Percentiles rank a stretch among this genome's conserved stretches.
phyloP scores from a whole-genome alignment of 2,113 vertebrate genomes.

The Lampris megalopsis region DNA sequence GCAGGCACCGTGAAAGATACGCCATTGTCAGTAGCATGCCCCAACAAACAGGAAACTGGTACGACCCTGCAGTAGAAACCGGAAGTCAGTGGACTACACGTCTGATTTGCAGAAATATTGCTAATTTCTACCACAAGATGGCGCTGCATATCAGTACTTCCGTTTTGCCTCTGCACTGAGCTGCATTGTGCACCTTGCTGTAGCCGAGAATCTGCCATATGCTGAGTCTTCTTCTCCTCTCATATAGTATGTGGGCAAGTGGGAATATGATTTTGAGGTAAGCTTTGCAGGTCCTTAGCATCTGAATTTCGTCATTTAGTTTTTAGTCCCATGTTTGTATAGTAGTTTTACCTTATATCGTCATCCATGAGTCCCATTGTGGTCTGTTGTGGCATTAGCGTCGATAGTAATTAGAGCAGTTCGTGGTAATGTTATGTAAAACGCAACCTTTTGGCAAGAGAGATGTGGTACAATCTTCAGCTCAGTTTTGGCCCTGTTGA shows the following conservation, averaged over 20 bases:
- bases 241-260: constrained; percentile 91
- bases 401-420: constrained; percentile 39
- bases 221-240: constrained; percentile 55
- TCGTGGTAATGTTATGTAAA: constrained; percentile 1
- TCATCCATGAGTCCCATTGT: constrained; percentile 16
- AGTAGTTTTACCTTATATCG: constrained; percentile 12
- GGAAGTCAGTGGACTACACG: too few species aligned
- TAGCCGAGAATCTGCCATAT: constrained; percentile 25
- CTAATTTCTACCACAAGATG: constrained; percentile 74
- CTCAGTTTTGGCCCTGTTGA: constrained; percentile 4
- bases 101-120: too few species aligned
- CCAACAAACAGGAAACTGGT: too few species aligned
- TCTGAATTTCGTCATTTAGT: constrained; percentile 18
- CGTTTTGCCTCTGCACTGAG: background rate
- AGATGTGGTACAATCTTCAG: background rate
- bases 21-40: too few species aligned
- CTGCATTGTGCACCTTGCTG: constrained; percentile 33
- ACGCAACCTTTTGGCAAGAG: background rate
- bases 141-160: constrained; percentile 56
- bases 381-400: constrained; percentile 7
- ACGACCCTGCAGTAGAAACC: too few species aligned
- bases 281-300: constrained; percentile 66
- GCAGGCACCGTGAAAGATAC: too few species aligned
- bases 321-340: constrained; percentile 22
- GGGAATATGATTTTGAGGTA: constrained; percentile 97